Evolutionary conservation across 2,888 invertebrate genomes (phyloP).

Genomic region (Phengaris alcon): DNA sequence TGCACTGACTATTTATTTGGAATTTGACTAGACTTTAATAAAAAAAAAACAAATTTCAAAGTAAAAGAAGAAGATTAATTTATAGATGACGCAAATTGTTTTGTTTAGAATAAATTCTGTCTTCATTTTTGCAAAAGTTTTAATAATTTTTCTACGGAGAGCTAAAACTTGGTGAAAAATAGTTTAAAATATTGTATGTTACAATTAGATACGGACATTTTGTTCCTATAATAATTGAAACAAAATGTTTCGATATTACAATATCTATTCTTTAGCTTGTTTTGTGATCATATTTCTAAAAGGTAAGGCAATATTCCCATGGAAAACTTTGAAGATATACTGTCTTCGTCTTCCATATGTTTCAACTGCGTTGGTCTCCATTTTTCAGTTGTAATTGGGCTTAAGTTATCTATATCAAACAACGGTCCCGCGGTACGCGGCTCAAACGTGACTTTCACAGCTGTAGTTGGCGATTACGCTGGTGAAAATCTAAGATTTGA

Average conservation of each 20-base stretch:
- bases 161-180: neutral
- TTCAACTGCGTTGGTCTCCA: slow-evolving; percentile 33
- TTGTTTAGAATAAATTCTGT: slow-evolving; percentile 3
- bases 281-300: slow-evolving; percentile 51
- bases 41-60: neutral
- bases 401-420: slow-evolving; percentile 74
- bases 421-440: slow-evolving; percentile 86
- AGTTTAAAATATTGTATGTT: neutral
- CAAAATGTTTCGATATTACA: slow-evolving; percentile 48
- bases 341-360: neutral
- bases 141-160: neutral
- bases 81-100: slow-evolving; percentile 26
- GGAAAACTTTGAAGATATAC: neutral
- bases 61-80: slow-evolving; percentile 2
- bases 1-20: no score
- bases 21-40: no score
- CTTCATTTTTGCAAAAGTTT: neutral
- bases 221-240: neutral
- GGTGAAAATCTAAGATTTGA: slow-evolving; percentile 69
- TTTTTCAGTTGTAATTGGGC: slow-evolving; percentile 51
- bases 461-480: slow-evolving; percentile 71
- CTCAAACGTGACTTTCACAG: slow-evolving; percentile 84
- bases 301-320: slow-evolving; percentile 33
- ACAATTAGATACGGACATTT: neutral
- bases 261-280: slow-evolving; percentile 48